Evolutionary conservation across 2,113 vertebrate species (phyloP).

Genomic region (Meleagris gallopavo): DNA sequence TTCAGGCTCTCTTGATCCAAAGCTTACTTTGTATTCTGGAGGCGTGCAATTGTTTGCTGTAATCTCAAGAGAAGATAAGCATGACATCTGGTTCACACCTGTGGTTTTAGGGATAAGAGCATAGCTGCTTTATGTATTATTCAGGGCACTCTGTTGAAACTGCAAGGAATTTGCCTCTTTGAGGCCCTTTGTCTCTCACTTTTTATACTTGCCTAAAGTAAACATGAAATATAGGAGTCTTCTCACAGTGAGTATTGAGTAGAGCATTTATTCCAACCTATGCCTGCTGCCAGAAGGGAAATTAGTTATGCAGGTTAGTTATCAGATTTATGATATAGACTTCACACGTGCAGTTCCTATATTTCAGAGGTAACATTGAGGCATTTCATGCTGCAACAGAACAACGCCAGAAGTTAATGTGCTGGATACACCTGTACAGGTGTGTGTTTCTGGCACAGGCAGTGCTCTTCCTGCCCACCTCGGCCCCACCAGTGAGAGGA

Average conservation of each 20-base stretch:
- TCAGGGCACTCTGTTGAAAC: constrained; percentile 30
- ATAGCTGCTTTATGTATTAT: constrained; percentile 66
- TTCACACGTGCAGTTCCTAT: neutral
- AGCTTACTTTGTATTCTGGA: constrained; percentile 77
- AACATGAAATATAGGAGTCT: constrained; percentile 50
- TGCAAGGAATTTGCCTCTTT: constrained; percentile 64
- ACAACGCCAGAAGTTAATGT: neutral
- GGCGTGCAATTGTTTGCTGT: constrained; percentile 69
- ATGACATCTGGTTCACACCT: constrained; percentile 79
- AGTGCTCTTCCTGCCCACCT: neutral
- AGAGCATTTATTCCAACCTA: constrained; percentile 38
- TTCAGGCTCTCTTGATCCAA: constrained; percentile 69
- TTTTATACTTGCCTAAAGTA: constrained; percentile 67
- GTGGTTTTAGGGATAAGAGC: constrained; percentile 74
- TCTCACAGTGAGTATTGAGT: constrained; percentile 17
- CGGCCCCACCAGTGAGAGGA: accelerated
- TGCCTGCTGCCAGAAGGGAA: constrained; percentile 11
- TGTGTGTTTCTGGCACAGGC: neutral
- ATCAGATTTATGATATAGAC: constrained; percentile 56
- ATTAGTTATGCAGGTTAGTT: constrained; percentile 50
- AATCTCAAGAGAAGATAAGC: constrained; percentile 78
- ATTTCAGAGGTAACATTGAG: constrained; percentile 24
- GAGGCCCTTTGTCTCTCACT: constrained; percentile 28
- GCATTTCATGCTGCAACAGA: neutral
- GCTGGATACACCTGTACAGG: accelerated